Evolutionary conservation across 2,113 vertebrate species (phyloP).

Genomic region (Chlorocebus sabaeus): DNA sequence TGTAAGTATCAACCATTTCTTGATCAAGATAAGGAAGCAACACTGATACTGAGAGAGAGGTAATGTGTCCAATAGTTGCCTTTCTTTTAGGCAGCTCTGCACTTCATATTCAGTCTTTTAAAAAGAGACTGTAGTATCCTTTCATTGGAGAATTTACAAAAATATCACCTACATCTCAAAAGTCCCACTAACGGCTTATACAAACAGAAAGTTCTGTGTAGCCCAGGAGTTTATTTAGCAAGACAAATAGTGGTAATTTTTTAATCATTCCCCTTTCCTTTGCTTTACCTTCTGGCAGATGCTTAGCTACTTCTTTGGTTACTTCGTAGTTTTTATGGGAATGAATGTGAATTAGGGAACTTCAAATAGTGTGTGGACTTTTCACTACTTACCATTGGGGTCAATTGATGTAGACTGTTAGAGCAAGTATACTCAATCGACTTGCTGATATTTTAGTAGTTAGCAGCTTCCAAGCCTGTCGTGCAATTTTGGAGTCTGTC

Average conservation of each 20-base stretch:
- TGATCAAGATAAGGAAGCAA: not conserved
- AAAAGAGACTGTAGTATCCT: not conserved
- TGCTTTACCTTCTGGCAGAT: not conserved
- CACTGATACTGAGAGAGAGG: not conserved
- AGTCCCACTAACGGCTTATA: not conserved
- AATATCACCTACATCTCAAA: not conserved
- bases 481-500: not conserved
- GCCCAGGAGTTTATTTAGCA: not conserved
- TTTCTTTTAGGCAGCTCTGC: not conserved
- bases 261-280: not conserved
- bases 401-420: not conserved
- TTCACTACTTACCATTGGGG: not conserved
- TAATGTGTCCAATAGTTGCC: not conserved
- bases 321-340: not conserved
- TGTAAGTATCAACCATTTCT: not conserved
- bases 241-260: not conserved
- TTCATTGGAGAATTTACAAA: not conserved
- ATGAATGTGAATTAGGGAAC: not conserved
- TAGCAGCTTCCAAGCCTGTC: not conserved
- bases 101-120: not conserved
- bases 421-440: not conserved
- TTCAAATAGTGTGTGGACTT: not conserved
- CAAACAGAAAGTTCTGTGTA: not conserved
- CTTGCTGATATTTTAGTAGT: not conserved
- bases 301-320: not conserved